phyloP scores from a whole-genome alignment of 2,888 invertebrate genomes.

The Cheilosia urbana region DNA sequence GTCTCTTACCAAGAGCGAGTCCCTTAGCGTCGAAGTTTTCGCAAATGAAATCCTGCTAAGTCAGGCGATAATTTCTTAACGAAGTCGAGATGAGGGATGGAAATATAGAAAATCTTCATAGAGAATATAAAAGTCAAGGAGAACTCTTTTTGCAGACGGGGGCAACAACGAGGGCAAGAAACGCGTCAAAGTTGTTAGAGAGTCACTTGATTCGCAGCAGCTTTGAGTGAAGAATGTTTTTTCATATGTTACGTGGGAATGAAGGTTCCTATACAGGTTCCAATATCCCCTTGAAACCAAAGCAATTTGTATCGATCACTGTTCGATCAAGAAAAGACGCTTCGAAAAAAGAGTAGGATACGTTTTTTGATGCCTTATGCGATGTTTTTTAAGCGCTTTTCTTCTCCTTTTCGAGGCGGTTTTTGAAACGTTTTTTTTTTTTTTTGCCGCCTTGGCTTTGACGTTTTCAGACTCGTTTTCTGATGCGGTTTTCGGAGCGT shows the following conservation, averaged over 20 bases:
- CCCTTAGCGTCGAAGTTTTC: not conserved
- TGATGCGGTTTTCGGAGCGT: no score
- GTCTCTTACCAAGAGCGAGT: not conserved
- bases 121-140: not conserved
- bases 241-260: not conserved
- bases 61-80: constrained; percentile 18
- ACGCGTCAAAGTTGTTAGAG: not conserved
- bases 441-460: no score
- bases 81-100: not conserved
- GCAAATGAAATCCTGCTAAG: constrained; percentile 10
- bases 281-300: no score
- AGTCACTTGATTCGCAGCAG: not conserved
- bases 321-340: no score
- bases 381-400: no score
- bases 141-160: not conserved
- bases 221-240: not conserved
- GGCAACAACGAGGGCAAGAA: not conserved
- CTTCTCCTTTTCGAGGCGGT: no score
- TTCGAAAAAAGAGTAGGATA: no score
- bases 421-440: no score
- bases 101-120: not conserved
- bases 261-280: no score
- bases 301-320: no score
- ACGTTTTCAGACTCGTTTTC: no score
- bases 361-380: no score